phyloP scores from a whole-genome alignment of 2,797 vertebrate genomes.

The Trichosurus vulpecula region DNA sequence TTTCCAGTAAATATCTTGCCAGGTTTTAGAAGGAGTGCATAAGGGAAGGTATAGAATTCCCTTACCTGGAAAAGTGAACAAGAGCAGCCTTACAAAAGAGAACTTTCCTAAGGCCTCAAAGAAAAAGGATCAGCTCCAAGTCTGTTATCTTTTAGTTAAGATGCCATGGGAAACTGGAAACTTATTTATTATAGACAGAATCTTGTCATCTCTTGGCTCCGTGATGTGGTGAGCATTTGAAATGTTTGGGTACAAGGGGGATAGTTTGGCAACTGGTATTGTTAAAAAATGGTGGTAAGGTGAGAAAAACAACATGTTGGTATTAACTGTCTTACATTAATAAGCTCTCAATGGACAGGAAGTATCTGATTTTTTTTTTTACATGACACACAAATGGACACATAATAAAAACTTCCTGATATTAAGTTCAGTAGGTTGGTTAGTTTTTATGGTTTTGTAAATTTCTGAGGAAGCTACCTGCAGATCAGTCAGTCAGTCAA shows the following conservation, averaged over 20 bases:
- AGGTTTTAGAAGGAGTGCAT: neutral
- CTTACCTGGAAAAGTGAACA: conserved; percentile 23
- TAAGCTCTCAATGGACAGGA: neutral
- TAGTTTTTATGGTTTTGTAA: neutral
- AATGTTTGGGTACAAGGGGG: neutral
- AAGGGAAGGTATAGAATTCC: conserved; percentile 25
- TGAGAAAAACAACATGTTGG: neutral
- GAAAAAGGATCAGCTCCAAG: conserved; percentile 25
- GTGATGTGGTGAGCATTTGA: neutral
- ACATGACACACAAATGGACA: neutral
- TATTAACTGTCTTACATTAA: conserved; percentile 25
- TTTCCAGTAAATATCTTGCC: conserved; percentile 8
- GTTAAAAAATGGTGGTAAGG: neutral
- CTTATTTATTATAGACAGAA: neutral
- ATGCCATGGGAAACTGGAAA: neutral
- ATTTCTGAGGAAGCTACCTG: conserved; percentile 10
- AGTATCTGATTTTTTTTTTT: neutral
- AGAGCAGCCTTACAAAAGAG: conserved; percentile 50
- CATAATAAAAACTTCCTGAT: conserved; percentile 35
- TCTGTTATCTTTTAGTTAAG: neutral
- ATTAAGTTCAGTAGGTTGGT: neutral
- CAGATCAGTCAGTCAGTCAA: neutral
- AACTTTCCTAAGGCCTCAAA: conserved; percentile 41
- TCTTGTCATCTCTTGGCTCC: neutral
- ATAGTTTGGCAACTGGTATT: neutral